A percentile compares a stretch with the other conserved stretches of the same genome.
phyloP scores from a whole-genome alignment of 92 coral and sea anemone species.

The Palythoa grandis region DNA sequence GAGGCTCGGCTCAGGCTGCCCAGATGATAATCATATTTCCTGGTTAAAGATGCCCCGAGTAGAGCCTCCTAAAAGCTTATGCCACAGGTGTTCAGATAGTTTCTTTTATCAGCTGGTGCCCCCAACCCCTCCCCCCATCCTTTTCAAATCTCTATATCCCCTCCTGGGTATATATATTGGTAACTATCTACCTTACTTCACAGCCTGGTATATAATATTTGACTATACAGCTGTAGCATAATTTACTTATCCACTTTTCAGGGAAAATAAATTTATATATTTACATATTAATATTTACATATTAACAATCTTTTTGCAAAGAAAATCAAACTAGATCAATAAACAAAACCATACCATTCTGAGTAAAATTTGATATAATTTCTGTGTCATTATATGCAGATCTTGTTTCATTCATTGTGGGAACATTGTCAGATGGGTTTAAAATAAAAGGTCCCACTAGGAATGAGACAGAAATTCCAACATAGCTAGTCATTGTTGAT shows the following conservation, averaged over 20 bases:
- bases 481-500: constrained; percentile 86
- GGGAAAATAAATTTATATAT: no score
- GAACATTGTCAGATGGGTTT: constrained; percentile 70
- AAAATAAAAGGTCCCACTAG: constrained; percentile 93
- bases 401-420: constrained; percentile 26
- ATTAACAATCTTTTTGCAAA: background rate
- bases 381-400: background rate
- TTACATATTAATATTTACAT: background rate
- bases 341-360: constrained; percentile 12
- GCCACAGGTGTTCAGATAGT: no score
- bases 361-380: background rate
- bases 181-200: no score
- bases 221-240: no score
- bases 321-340: background rate
- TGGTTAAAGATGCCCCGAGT: no score
- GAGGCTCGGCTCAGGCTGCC: no score
- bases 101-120: no score
- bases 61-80: no score
- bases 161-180: no score
- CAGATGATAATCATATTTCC: no score
- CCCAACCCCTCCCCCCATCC: background rate
- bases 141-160: background rate
- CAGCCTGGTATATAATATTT: no score
- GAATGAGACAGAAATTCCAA: constrained; percentile 88
- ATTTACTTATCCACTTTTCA: no score